Percentiles rank a stretch among this genome's conserved stretches.
Conservation (phyloP, 1,140 invertebrate genomes). For the Coelopa frigida region DNA sequence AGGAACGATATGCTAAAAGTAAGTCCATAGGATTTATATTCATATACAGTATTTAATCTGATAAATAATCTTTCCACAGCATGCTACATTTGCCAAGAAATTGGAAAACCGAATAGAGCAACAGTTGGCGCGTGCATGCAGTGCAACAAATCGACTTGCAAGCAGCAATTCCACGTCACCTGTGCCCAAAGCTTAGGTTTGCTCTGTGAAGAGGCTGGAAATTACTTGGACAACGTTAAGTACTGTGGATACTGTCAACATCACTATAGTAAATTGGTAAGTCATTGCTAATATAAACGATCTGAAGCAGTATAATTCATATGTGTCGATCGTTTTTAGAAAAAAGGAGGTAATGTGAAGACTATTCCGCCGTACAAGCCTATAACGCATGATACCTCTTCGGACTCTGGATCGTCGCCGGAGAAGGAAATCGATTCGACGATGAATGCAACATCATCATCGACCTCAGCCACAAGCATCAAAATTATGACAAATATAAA, state of each 20-base stretch:
- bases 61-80: slow-evolving; percentile 48
- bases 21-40: slow-evolving; percentile 25
- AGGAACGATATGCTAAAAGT: slow-evolving; percentile 84
- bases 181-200: slow-evolving; percentile 93
- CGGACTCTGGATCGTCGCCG: slow-evolving; percentile 77
- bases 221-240: slow-evolving; percentile 93
- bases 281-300: slow-evolving; percentile 26
- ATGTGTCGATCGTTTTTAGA: slow-evolving; percentile 56
- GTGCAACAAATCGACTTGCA: slow-evolving; percentile 91
- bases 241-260: slow-evolving; percentile 96
- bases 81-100: slow-evolving; percentile 93
- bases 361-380: slow-evolving; percentile 93
- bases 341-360: slow-evolving; percentile 91
- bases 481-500: slow-evolving; percentile 27
- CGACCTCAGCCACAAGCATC: slow-evolving; percentile 36
- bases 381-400: slow-evolving; percentile 71
- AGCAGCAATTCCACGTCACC: slow-evolving; percentile 94
- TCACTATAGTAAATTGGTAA: slow-evolving; percentile 93
- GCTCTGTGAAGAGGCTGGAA: slow-evolving; percentile 92
- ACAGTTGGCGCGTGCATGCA: slow-evolving; percentile 95
- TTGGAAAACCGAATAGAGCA: slow-evolving; percentile 69
- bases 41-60: background rate
- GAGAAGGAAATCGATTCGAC: slow-evolving; percentile 60
- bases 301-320: background rate
- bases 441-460: slow-evolving; percentile 27